Percentiles rank a stretch among this genome's conserved stretches.
Conservation (phyloP, 2,888 invertebrate genomes). For the Zeuzera pyrina region DNA sequence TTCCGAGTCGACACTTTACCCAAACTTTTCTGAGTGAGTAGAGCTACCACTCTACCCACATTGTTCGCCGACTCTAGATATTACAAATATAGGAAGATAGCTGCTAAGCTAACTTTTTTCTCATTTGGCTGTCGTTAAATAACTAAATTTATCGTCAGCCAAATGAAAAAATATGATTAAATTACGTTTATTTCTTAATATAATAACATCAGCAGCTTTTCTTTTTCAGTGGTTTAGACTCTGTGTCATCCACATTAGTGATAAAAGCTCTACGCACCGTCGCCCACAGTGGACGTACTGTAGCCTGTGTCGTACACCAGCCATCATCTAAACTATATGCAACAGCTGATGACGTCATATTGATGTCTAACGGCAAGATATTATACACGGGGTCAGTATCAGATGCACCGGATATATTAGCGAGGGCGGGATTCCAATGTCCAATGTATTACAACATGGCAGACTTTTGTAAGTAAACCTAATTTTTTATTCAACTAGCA, state of each 20-base stretch:
- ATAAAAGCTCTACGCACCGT: constrained; percentile 75
- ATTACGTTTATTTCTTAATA: too few species aligned
- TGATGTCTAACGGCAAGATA: constrained; percentile 78
- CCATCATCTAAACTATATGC: constrained; percentile 83
- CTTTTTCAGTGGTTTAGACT: constrained; percentile 71
- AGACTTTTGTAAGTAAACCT: constrained; percentile 76
- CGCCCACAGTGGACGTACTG: constrained; percentile 77
- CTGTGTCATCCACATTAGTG: constrained; percentile 79
- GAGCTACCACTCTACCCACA: too few species aligned
- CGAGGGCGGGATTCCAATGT: constrained; percentile 74
- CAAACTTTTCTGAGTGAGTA: too few species aligned
- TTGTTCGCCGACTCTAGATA: too few species aligned
- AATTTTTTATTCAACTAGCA: not conserved
- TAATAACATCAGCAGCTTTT: too few species aligned
- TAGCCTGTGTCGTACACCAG: constrained; percentile 86
- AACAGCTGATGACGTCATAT: constrained; percentile 80
- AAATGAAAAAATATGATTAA: too few species aligned
- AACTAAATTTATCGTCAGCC: too few species aligned
- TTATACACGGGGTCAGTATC: constrained; percentile 77
- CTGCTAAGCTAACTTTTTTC: too few species aligned
- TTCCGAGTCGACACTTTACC: too few species aligned
- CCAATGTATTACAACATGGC: constrained; percentile 86
- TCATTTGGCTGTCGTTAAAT: too few species aligned
- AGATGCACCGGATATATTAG: constrained; percentile 74
- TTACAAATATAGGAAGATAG: too few species aligned